Base-by-base conservation (phyloP, 2,113 vertebrate genomes). In the Tichodroma muraria region DNA sequence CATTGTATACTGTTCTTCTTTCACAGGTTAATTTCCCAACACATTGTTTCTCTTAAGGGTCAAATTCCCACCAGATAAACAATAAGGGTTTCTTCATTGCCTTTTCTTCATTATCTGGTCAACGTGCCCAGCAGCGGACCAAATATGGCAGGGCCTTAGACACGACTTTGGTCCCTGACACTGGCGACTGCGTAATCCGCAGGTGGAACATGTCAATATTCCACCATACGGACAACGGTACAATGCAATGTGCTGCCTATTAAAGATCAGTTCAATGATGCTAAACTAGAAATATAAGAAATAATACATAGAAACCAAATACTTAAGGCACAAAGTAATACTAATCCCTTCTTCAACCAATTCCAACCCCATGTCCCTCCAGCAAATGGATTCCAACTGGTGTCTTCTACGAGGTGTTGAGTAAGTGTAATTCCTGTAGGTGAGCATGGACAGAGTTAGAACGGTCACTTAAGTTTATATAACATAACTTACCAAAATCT, bases 171-270 rank as follows among this genome's bases (percentile, higher is more conserved):
- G 63, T 19, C 5, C 72, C 6, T 18, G 33, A 44, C 53, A 31
- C 37, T n/a, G 11, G 18, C 0, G 1, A 47, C n/a, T 1, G 0
- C 0, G 0, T 17, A 20, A 37, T 30, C n/a, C 2, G 0, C 0
- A 0, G 22, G 3, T 47, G n/a, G 40, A 79, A 40, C 6, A 14
- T 1, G 0, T 24, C 2, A 0, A 30, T 18, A 30, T 20, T 63
- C 11, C 25, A 35, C 24, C 24, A 8, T 21, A 25, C 0, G 0
- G 47, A 40, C n/a, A 25, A 35, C 40, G n/a, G 30, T 17, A 21
- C 24, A 4, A 17, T 17, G 35, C 35, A 47, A 35, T 7, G 4
- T 21, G 31, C 11, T 10, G 10, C n/a, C n/a, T 47, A 25, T 35
- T 54, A 40, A 54, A 20, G 25, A 37, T 8, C 7, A 11, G 9